Evolutionary conservation across 2,888 invertebrate genomes (phyloP).

Genomic region (Branchipolynoe longqiensis): DNA sequence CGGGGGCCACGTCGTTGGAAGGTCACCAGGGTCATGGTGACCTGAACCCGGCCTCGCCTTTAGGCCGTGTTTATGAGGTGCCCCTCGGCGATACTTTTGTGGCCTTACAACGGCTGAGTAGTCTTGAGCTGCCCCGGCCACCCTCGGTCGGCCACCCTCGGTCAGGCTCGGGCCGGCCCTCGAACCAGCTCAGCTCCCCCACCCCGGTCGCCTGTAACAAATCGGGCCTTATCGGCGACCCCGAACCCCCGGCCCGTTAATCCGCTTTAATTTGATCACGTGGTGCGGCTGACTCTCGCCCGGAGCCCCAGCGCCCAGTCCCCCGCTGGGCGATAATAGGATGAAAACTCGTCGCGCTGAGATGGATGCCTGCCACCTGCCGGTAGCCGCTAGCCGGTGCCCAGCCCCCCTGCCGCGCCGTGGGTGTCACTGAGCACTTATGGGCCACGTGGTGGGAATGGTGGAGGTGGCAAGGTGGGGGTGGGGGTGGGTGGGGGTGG

Average conservation of each 20-base stretch:
- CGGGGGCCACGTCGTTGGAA: no score
- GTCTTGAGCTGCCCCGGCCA: not conserved
- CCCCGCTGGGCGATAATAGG: conserved; percentile 14
- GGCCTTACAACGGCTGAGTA: conserved; percentile 6
- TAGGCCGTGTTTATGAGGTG: not conserved
- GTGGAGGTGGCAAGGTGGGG: no score
- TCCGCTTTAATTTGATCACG: conserved; percentile 27
- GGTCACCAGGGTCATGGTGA: not conserved
- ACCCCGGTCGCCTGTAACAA: not conserved
- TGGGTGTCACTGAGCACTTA: not conserved
- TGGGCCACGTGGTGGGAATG: no score
- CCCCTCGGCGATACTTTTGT: not conserved
- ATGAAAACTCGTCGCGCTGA: conserved; percentile 13
- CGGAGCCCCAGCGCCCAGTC: not conserved
- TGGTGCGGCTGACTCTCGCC: not conserved
- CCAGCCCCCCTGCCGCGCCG: not conserved
- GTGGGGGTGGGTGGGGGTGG: no score
- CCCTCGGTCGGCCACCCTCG: not conserved
- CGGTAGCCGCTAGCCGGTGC: not conserved
- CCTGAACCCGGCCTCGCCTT: not conserved
- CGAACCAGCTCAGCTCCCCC: not conserved
- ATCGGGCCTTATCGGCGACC: not conserved
- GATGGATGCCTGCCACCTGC: not conserved
- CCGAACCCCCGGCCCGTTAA: not conserved
- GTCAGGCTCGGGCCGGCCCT: not conserved